Percentiles rank a stretch among this genome's conserved stretches.
These are phyloP conservation scores for Suricata suricatta DNA, from an alignment of 2,113 vertebrate species.

Conservation along the genomic window DNA sequence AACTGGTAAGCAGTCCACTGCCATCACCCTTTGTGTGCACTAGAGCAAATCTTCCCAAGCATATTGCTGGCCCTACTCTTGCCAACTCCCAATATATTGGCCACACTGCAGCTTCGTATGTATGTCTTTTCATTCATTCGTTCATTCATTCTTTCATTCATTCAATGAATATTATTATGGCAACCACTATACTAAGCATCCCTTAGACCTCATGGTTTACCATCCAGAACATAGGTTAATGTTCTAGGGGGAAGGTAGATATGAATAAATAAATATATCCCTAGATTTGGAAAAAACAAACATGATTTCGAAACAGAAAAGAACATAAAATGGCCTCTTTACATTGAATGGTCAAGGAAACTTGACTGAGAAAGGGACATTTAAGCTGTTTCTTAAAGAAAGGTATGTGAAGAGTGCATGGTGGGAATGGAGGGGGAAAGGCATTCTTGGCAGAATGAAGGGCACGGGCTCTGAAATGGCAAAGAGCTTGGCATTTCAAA, in stretches of 20 bases:
- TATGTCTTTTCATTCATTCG: background rate
- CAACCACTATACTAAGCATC: background rate
- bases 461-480: background rate
- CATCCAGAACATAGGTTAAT: background rate
- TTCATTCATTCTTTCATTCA: background rate
- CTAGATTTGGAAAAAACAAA: background rate
- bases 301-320: background rate
- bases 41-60: background rate
- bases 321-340: background rate
- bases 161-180: background rate
- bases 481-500: background rate
- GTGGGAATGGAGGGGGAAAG: background rate
- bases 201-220: background rate
- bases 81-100: background rate
- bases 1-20: background rate
- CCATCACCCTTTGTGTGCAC: background rate
- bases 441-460: background rate
- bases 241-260: background rate
- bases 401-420: background rate
- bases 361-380: background rate
- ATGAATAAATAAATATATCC: background rate
- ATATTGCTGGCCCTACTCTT: background rate
- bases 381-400: background rate
- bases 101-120: background rate
- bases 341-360: background rate